phyloP scores from a whole-genome alignment of 1,140 invertebrate genomes.

The Drosophila navojoa region DNA sequence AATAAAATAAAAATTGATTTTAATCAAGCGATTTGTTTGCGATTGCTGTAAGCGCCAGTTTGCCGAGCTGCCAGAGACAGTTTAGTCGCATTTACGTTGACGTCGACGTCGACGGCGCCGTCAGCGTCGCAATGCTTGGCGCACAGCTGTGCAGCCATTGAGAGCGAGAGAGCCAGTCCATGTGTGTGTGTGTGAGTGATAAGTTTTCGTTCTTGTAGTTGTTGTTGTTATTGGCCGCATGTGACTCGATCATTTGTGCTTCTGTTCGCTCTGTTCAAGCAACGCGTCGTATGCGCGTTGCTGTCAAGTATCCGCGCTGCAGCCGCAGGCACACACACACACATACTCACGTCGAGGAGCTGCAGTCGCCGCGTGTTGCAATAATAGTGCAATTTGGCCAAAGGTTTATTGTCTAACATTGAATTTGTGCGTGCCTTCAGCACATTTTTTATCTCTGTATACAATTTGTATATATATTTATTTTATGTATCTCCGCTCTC shows the following conservation, averaged over 20 bases:
- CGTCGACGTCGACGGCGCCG: slow-evolving; percentile 16
- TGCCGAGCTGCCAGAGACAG: slow-evolving; percentile 35
- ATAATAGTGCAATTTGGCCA: slow-evolving; percentile 55
- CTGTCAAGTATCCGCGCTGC: slow-evolving; percentile 27
- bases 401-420: slow-evolving; percentile 70
- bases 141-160: slow-evolving; percentile 58
- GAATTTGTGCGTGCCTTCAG: slow-evolving; percentile 45
- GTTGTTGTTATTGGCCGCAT: slow-evolving; percentile 37
- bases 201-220: slow-evolving; percentile 10
- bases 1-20: slow-evolving; percentile 42
- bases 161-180: slow-evolving; percentile 9
- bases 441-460: slow-evolving; percentile 18
- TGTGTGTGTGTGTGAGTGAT: slow-evolving; percentile 20
- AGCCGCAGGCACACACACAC: background rate
- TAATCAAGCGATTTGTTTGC: slow-evolving; percentile 79
- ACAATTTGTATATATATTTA: background rate
- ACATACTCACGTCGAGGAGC: slow-evolving; percentile 13
- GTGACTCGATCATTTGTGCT: slow-evolving; percentile 52
- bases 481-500: background rate
- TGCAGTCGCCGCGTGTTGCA: slow-evolving; percentile 29
- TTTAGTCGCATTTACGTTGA: slow-evolving; percentile 19
- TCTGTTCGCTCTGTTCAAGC: slow-evolving; percentile 26
- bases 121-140: background rate
- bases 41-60: slow-evolving; percentile 48
- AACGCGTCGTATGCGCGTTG: slow-evolving; percentile 67